These are phyloP conservation scores for Sanderia malayensis DNA, from an alignment of 30 jellyfish, hydroid and myxozoan species.

Conservation along the genomic window DNA sequence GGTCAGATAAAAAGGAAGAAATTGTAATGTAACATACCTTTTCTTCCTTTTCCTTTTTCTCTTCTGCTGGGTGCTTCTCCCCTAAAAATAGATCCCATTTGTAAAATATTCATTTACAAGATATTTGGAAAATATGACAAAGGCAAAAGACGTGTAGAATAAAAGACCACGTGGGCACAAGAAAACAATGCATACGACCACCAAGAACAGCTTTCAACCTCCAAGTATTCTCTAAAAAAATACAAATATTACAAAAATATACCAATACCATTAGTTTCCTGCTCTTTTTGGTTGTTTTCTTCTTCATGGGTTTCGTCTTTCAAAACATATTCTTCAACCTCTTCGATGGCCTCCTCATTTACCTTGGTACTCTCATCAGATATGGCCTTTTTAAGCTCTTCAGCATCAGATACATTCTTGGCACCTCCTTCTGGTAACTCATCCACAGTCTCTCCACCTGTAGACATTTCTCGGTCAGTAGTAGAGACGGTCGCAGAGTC, in stretches of 20 bases:
- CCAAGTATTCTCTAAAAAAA: too few species aligned
- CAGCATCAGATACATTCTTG: slow-evolving; percentile 33
- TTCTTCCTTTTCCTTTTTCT: too few species aligned
- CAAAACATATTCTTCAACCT: slow-evolving; percentile 64
- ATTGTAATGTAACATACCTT: too few species aligned
- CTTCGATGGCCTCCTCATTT: slow-evolving; percentile 46
- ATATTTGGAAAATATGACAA: too few species aligned
- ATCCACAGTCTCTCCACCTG: slow-evolving; percentile 27
- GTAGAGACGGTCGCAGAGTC: slow-evolving; percentile 30
- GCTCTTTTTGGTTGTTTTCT: slow-evolving; percentile 58
- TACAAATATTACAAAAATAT: not conserved
- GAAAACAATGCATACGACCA: too few species aligned
- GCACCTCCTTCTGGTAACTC: slow-evolving; percentile 20
- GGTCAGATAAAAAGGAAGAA: too few species aligned
- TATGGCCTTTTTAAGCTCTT: slow-evolving; percentile 37
- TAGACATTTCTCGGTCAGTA: slow-evolving; percentile 45
- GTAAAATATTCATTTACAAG: too few species aligned
- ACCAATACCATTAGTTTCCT: slow-evolving; percentile 18
- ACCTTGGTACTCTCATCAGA: slow-evolving; percentile 29
- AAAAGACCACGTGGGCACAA: too few species aligned
- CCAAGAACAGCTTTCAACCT: too few species aligned
- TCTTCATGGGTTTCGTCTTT: slow-evolving; percentile 68
- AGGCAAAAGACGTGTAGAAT: too few species aligned
- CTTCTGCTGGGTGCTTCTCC: too few species aligned
- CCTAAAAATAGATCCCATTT: too few species aligned